phyloP scores from a whole-genome alignment of 2,113 vertebrate species.

The human region GRCh38 chr4:170393501-170394000 shows the following conservation, averaged over 20 bases:
- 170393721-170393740: background rate
- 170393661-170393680: background rate
- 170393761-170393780: background rate
- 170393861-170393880: background rate
- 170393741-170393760: background rate
- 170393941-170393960: background rate
- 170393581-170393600: background rate
- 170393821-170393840: background rate
- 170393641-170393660: background rate
- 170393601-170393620: background rate
- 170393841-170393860: background rate
- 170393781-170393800: background rate
- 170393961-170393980: background rate
- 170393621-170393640: background rate
- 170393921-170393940: background rate
- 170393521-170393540: slow-evolving; percentile 7
- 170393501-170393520: background rate
- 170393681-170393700: background rate
- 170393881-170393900: too few species aligned
- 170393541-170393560: background rate
- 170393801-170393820: background rate
- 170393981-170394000: background rate
- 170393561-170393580: background rate
- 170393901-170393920: background rate
- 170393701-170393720: background rate